Conservation (phyloP, 2,888 invertebrate genomes). For the Diplolepis rosae region DNA sequence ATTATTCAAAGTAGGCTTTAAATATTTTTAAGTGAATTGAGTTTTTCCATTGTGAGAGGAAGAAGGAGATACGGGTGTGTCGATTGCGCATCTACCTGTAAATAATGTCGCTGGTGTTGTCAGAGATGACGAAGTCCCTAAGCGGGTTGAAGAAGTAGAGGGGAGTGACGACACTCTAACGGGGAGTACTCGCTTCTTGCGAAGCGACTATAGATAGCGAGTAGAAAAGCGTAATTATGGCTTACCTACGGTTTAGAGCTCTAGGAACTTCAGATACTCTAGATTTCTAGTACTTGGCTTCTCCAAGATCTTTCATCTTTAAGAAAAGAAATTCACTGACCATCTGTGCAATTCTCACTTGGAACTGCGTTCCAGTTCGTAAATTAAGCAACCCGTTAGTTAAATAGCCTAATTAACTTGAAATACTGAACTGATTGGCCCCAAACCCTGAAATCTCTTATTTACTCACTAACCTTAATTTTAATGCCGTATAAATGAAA, state of each 20-base stretch:
- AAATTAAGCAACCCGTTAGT: not conserved
- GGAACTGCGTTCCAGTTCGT: not conserved
- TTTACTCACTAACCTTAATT: no score
- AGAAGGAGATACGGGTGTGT: not conserved
- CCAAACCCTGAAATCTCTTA: no score
- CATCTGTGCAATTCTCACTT: not conserved
- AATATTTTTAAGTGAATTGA: no score
- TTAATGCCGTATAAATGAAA: no score
- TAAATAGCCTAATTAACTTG: not conserved
- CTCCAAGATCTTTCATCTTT: not conserved
- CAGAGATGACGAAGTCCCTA: conserved; percentile 8
- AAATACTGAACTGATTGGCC: not conserved
- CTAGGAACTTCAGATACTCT: not conserved
- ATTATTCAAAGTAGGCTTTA: no score
- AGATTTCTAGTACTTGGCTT: not conserved
- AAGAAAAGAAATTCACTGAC: not conserved
- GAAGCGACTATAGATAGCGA: not conserved
- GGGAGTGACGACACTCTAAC: conserved; percentile 3
- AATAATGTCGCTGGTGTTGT: not conserved
- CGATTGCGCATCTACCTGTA: not conserved
- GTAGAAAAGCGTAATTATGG: not conserved
- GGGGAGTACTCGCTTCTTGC: not conserved
- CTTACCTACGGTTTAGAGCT: not conserved
- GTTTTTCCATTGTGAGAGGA: no score
- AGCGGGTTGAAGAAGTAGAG: not conserved